These are phyloP conservation scores for Synanceia verrucosa DNA, from an alignment of 2,797 vertebrate species.

Conservation along the genomic window DNA sequence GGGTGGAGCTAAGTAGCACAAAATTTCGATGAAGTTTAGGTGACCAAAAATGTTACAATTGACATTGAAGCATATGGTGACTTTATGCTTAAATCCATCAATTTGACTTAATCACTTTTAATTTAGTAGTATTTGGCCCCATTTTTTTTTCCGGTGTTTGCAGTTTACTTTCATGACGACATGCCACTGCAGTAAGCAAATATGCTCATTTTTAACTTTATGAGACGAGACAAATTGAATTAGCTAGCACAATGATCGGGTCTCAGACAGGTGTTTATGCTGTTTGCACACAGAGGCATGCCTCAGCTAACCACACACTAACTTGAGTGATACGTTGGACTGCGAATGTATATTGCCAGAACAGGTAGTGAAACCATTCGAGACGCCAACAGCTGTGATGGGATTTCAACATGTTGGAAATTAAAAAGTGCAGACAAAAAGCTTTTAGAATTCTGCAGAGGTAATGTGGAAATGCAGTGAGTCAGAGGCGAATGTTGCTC, in stretches of 20 bases:
- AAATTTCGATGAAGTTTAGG: too few relatives aligned
- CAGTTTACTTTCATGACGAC: too few relatives aligned
- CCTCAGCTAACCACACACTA: constrained; percentile 35
- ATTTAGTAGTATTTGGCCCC: too few relatives aligned
- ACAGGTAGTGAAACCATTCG: constrained; percentile 24
- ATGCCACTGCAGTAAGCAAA: too few relatives aligned
- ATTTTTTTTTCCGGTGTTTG: too few relatives aligned
- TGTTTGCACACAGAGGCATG: constrained; percentile 1
- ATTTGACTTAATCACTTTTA: too few relatives aligned
- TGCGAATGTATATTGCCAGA: constrained; percentile 19
- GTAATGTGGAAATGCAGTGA: constrained; percentile 34
- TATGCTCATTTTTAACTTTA: neutral
- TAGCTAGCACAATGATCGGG: neutral
- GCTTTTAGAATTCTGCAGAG: constrained; percentile 17
- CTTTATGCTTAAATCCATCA: too few relatives aligned
- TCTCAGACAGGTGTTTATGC: constrained; percentile 13
- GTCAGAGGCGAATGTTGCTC: constrained; percentile 45
- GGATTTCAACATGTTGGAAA: constrained; percentile 27
- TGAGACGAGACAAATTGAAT: constrained; percentile 14
- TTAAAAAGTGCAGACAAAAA: constrained; percentile 29
- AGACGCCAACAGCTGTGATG: constrained; percentile 28
- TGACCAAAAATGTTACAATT: too few relatives aligned
- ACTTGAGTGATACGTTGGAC: constrained; percentile 24
- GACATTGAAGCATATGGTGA: too few relatives aligned
- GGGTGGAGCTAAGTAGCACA: too few relatives aligned